phyloP scores from a whole-genome alignment of 2,888 invertebrate genomes.

The Beris chalybata region DNA sequence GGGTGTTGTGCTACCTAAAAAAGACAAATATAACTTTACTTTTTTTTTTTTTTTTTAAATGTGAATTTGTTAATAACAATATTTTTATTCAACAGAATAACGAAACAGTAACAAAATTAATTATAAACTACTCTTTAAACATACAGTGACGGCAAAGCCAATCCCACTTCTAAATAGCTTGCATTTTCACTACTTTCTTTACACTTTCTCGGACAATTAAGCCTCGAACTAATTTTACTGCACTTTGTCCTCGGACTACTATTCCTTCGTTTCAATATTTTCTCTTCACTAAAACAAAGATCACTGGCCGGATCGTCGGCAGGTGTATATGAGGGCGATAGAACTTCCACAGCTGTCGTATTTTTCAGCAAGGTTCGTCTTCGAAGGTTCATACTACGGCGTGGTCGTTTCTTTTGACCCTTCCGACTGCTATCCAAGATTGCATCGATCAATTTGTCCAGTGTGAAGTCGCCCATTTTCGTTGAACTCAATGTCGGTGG shows the following conservation, averaged over 20 bases:
- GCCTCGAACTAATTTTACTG: neutral
- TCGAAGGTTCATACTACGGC: conserved; percentile 50
- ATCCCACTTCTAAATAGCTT: conserved; percentile 51
- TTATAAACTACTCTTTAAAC: conserved; percentile 41
- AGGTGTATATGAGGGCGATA: conserved; percentile 53
- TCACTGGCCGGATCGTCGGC: conserved; percentile 56
- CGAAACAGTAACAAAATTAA: conserved; percentile 9
- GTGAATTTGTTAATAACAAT: neutral
- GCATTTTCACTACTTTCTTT: conserved; percentile 38
- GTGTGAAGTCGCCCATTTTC: conserved; percentile 52
- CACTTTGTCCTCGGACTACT: neutral
- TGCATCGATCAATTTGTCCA: conserved; percentile 54
- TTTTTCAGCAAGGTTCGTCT: conserved; percentile 49
- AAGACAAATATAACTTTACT: no score
- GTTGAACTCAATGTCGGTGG: conserved; percentile 46
- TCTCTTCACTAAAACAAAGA: conserved; percentile 46
- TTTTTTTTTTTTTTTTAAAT: no score
- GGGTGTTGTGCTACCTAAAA: no score
- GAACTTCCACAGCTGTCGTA: conserved; percentile 42
- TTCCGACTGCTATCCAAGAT: conserved; percentile 50
- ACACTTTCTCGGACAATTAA: conserved; percentile 39
- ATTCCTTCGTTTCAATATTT: conserved; percentile 14
- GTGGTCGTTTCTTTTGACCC: conserved; percentile 44
- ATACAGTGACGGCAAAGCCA: conserved; percentile 53
- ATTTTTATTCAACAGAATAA: conserved; percentile 25